Evolutionary conservation across 2,888 invertebrate genomes (phyloP).

Genomic region (Limnephilus marmoratus): DNA sequence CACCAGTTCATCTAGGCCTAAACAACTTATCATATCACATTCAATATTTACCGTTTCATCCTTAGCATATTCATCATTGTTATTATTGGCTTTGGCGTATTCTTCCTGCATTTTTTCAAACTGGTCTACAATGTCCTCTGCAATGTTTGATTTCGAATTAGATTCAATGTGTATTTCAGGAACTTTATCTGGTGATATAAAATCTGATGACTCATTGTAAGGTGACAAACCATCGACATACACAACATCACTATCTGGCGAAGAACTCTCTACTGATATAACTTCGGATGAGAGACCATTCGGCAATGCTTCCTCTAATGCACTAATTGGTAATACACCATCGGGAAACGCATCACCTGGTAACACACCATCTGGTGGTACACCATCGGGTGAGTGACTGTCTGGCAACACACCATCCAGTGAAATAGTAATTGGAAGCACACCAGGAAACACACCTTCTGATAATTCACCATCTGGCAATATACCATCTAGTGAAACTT

Average conservation of each 20-base stretch:
- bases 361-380: too few species aligned
- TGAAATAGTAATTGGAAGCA: too few species aligned
- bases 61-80: conserved; percentile 17
- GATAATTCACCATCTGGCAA: neutral
- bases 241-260: neutral
- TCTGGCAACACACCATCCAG: too few species aligned
- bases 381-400: too few species aligned
- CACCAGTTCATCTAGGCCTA: conserved; percentile 28
- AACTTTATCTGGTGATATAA: neutral
- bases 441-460: too few species aligned
- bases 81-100: neutral
- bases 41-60: conserved; percentile 37
- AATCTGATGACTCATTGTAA: neutral
- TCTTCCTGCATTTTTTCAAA: conserved; percentile 21
- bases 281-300: neutral
- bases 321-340: too few species aligned
- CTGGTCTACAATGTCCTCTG: neutral
- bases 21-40: conserved; percentile 27
- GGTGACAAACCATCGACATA: neutral
- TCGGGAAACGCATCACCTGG: too few species aligned
- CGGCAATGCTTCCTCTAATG: too few species aligned
- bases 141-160: neutral
- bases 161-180: conserved; percentile 2
- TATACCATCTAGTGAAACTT: neutral
- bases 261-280: neutral